A percentile compares a stretch with the other conserved stretches of the same genome.
These are phyloP conservation scores for Myopa tessellatipennis DNA, from an alignment of 2,888 invertebrate genomes.

Conservation along the genomic window DNA sequence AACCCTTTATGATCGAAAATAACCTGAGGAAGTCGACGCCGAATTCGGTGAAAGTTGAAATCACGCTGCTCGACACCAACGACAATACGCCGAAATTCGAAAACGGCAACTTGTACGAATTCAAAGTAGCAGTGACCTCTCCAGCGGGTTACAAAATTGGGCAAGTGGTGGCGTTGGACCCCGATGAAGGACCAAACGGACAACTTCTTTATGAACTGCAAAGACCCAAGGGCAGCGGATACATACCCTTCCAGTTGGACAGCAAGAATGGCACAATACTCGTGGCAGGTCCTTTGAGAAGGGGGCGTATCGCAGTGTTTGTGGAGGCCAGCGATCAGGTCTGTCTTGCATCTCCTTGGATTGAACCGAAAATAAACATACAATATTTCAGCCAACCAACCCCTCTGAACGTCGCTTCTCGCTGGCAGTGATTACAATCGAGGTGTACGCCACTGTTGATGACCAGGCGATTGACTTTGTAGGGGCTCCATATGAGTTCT, in stretches of 20 bases:
- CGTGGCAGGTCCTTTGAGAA: conserved; percentile 74
- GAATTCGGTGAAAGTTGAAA: conserved; percentile 80
- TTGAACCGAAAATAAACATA: not conserved
- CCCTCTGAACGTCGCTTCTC: conserved; percentile 86
- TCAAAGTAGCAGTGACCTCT: conserved; percentile 77
- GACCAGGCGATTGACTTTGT: conserved; percentile 79
- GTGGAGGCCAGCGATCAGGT: conserved; percentile 82
- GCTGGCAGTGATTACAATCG: conserved; percentile 85
- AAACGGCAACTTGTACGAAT: conserved; percentile 85
- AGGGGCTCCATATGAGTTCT: conserved; percentile 88
- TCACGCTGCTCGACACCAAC: conserved; percentile 87
- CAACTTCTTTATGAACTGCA: conserved; percentile 80
- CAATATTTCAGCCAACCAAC: conserved; percentile 74
- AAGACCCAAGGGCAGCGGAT: conserved; percentile 75
- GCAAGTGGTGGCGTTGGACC: conserved; percentile 83
- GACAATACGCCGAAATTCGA: conserved; percentile 91
- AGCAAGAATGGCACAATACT: conserved; percentile 77
- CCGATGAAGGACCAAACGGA: conserved; percentile 78
- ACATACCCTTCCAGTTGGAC: conserved; percentile 79
- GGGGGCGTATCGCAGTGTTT: conserved; percentile 83
- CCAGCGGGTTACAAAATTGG: conserved; percentile 80
- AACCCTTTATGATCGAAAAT: conserved; percentile 67
- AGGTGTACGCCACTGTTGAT: conserved; percentile 72
- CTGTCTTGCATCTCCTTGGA: not conserved
- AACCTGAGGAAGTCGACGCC: conserved; percentile 59